These are phyloP conservation scores for Mormyrus proboscirostris DNA, from an alignment of 2,797 vertebrate species.

Conservation along the genomic window DNA sequence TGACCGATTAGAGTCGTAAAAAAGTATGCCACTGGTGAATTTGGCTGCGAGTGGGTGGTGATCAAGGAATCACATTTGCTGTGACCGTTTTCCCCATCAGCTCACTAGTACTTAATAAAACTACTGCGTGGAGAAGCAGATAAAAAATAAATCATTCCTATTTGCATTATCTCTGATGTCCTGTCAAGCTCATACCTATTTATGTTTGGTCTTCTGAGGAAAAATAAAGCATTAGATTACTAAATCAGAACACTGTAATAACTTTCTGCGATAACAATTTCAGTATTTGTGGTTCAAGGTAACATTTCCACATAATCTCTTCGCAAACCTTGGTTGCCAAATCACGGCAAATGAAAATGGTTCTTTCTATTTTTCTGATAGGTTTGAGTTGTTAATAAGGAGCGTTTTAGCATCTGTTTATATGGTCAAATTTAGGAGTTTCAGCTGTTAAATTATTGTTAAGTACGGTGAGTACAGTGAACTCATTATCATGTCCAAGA, in stretches of 20 bases:
- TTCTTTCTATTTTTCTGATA: not conserved
- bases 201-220: not conserved
- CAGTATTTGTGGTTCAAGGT: not conserved
- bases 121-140: not conserved
- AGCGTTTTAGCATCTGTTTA: not conserved
- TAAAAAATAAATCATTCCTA: not conserved
- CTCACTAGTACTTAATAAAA: not conserved
- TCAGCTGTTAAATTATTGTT: not conserved
- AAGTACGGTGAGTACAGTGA: not conserved
- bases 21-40: not conserved
- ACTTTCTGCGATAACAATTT: not conserved
- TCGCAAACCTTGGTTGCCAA: not conserved
- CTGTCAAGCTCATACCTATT: not conserved
- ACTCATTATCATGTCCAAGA: not conserved
- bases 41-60: not conserved
- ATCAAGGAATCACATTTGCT: not conserved
- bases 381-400: not conserved
- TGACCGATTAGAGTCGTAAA: not conserved
- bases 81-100: not conserved
- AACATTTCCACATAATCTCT: not conserved
- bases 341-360: not conserved
- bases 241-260: not conserved
- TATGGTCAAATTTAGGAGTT: not conserved
- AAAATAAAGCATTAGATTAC: not conserved
- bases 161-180: not conserved